A percentile compares a stretch with the other conserved stretches of the same genome.
phyloP scores from a whole-genome alignment of 2,797 vertebrate species.

The Pagetopsis macropterus region DNA sequence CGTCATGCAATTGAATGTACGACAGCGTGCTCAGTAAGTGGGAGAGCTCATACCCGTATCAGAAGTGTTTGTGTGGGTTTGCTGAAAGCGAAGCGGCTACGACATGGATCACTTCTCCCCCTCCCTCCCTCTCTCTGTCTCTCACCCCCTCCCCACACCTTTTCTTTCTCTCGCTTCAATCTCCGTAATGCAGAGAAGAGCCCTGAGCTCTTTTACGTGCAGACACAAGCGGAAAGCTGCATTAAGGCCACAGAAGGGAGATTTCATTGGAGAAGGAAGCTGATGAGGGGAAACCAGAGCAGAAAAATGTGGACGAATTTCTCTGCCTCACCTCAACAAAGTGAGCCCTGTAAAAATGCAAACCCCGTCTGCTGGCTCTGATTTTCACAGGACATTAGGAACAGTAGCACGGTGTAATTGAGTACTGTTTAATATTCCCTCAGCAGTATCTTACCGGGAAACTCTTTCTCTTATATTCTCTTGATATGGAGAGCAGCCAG shows the following conservation, averaged over 20 bases:
- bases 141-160: background rate
- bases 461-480: conserved; percentile 12
- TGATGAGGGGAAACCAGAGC: conserved; percentile 55
- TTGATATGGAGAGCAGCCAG: conserved; percentile 23
- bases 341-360: conserved; percentile 21
- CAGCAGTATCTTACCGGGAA: background rate
- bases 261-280: conserved; percentile 66
- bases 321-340: conserved; percentile 44
- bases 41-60: conserved; percentile 25
- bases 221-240: conserved; percentile 74
- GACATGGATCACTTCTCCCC: conserved; percentile 32
- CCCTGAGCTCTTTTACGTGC: conserved; percentile 75
- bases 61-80: conserved; percentile 50
- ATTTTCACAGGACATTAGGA: conserved; percentile 16
- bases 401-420: conserved; percentile 9
- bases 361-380: conserved; percentile 27
- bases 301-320: conserved; percentile 27
- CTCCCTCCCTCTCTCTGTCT: conserved; percentile 3
- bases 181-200: conserved; percentile 65
- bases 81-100: conserved; percentile 48
- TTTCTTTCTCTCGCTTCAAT: conserved; percentile 44
- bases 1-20: conserved; percentile 25
- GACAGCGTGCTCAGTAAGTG: conserved; percentile 31
- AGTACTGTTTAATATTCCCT: conserved; percentile 32
- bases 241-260: conserved; percentile 71